Evolutionary conservation across 37 sponge, comb jelly and placozoan species (phyloP).

Genomic region (Axinella damicornis): DNA sequence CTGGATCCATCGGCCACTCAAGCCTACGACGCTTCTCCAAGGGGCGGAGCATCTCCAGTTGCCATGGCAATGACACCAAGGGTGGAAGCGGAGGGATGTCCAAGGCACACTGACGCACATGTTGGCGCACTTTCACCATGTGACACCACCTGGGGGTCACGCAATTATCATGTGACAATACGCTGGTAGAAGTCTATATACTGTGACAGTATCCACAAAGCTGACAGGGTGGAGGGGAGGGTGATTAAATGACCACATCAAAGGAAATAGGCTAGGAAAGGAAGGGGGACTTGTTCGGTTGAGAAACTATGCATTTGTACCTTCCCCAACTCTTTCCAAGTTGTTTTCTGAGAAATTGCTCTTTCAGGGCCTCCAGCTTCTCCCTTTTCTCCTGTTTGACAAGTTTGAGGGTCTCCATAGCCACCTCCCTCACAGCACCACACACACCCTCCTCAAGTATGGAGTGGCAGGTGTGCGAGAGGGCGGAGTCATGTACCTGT

Average conservation of each 20-base stretch:
- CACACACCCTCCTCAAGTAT: slow-evolving; percentile 22
- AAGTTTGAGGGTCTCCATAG: not conserved
- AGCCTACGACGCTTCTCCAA: slow-evolving; percentile 2
- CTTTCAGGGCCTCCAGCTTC: slow-evolving; percentile 21
- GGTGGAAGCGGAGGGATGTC: slow-evolving; percentile 54
- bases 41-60: slow-evolving; percentile 40
- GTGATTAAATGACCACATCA: not conserved
- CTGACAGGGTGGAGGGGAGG: not conserved
- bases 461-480: too few species aligned
- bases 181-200: too few species aligned
- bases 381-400: slow-evolving; percentile 19
- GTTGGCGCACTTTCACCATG: slow-evolving; percentile 6
- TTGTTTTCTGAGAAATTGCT: not conserved
- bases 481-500: not conserved
- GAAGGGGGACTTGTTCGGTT: too few species aligned
- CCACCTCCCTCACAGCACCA: not conserved
- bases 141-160: slow-evolving; percentile 13
- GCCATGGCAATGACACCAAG: slow-evolving; percentile 22
- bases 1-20: not conserved
- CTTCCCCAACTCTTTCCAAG: slow-evolving; percentile 45
- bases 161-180: not conserved
- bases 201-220: too few species aligned
- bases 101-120: slow-evolving; percentile 27
- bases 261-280: too few species aligned
- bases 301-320: slow-evolving; percentile 20